Evolutionary conservation across 2,888 invertebrate species (phyloP).

Genomic region (Andrena minutula): DNA sequence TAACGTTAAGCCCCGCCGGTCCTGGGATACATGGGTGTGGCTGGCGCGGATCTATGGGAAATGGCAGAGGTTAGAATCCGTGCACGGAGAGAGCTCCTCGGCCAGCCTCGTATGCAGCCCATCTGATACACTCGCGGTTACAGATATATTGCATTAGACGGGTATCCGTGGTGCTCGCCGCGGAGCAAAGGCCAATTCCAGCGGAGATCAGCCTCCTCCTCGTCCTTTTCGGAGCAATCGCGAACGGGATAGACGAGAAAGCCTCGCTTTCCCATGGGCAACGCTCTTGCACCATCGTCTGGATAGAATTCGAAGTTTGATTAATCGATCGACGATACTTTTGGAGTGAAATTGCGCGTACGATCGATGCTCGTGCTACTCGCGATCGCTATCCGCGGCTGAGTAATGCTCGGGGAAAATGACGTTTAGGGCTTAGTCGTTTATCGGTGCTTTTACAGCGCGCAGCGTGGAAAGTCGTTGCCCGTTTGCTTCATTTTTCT

Average conservation of each 20-base stretch:
- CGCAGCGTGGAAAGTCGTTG: neutral
- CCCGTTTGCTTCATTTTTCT: neutral
- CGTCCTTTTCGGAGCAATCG: conserved; percentile 36
- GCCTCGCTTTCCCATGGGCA: conserved; percentile 55
- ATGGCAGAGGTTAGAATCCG: conserved; percentile 79
- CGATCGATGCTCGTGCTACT: neutral
- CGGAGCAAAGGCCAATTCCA: conserved; percentile 69
- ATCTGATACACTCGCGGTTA: conserved; percentile 57
- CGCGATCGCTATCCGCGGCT: neutral
- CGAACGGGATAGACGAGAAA: conserved; percentile 24
- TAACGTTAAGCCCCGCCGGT: conserved; percentile 64
- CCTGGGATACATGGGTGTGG: conserved; percentile 76
- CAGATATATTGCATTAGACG: conserved; percentile 52
- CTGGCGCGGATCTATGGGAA: conserved; percentile 78
- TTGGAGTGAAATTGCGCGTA: conserved; percentile 16
- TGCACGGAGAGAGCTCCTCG: conserved; percentile 49
- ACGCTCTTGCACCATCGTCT: neutral
- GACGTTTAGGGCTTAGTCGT: neutral
- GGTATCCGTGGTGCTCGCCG: conserved; percentile 48
- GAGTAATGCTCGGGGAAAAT: neutral
- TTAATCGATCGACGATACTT: conserved; percentile 23
- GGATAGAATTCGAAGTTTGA: conserved; percentile 17
- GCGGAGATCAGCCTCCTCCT: conserved; percentile 45
- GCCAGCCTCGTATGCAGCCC: conserved; percentile 38
- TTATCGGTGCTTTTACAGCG: neutral